A percentile compares a stretch with the other conserved stretches of the same genome.
Conservation (phyloP, 2,113 vertebrate genomes). For the Lipotes vexillifer region DNA sequence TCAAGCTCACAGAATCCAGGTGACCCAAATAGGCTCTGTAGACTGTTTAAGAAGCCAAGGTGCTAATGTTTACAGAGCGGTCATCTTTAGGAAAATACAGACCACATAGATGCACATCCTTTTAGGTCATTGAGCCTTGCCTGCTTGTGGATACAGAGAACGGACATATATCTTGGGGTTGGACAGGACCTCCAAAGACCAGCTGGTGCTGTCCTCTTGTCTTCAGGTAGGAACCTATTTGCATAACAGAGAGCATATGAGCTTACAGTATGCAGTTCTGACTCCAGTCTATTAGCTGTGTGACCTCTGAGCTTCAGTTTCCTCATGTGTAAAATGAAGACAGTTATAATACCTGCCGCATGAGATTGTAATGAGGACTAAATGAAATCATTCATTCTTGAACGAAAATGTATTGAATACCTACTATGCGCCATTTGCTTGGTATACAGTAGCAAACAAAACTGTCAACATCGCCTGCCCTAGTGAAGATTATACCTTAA, state of each 20-base stretch:
- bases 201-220: not conserved
- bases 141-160: not conserved
- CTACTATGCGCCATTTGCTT: not conserved
- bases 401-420: not conserved
- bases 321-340: not conserved
- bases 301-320: not conserved
- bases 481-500: not conserved
- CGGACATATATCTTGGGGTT: not conserved
- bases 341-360: not conserved
- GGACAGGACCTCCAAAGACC: not conserved
- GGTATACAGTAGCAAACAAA: not conserved
- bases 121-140: not conserved
- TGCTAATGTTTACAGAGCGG: not conserved
- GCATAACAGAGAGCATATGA: not conserved
- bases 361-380: not conserved
- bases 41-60: not conserved
- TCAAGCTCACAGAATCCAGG: not conserved
- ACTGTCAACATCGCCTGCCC: not conserved
- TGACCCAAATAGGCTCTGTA: not conserved
- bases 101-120: rapidly evolving
- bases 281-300: not conserved
- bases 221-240: not conserved
- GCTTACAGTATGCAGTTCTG: not conserved
- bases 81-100: not conserved
- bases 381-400: not conserved